Evolutionary conservation across 2,888 invertebrate species (phyloP), one percentile per base, ranked within the genome.

Genomic region (Lepidonotus clava): DNA sequence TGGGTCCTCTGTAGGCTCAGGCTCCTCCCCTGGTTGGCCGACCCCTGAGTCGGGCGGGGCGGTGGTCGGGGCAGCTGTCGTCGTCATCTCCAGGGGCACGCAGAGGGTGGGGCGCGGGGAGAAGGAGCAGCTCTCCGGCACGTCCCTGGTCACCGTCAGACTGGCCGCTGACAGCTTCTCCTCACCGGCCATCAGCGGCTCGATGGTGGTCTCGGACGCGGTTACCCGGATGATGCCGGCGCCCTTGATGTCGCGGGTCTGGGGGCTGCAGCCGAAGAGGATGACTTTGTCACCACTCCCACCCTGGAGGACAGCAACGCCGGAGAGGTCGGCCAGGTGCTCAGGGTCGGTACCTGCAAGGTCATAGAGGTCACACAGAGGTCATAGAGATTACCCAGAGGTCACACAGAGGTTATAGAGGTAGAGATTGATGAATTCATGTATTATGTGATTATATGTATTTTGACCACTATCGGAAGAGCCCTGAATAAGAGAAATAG

Each of bases 271-370:
- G 0, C 80, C 80, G 28, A 80, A 80, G 41, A 51, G 4, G 1
- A 80, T 24, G n/a, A 34, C 28, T 1, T 34, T 41, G 21, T 41
- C 8, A 0, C 18, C 51, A 21, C 21, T 21, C 28, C 28, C n/a
- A 6, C 32, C 51, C 46, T 80, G 14, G 1, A 80, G 11, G 34
- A 80, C 46, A 46, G 80, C 51, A n/a, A 80, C 80, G 6, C 80
- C 80, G 8, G 80, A 80, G 80, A 80, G 40, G 32, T 80, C 80
- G 6, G 8, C 24, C 41, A 80, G n/a, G 80, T 80, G 80, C 46
- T 46, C 5, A 1, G 46, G 28, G 1, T 5, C 46, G 46, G 4
- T 51, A 1, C 80, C 80, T 80, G 41, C 46, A 80, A 80, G 21
- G 1, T n/a, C n/a, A n/a, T n/a, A n/a, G n/a, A n/a, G n/a, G n/a